A percentile compares a stretch with the other conserved stretches of the same genome.
phyloP scores from a whole-genome alignment of 2,888 invertebrate genomes.

The Agriopis aurantiaria region DNA sequence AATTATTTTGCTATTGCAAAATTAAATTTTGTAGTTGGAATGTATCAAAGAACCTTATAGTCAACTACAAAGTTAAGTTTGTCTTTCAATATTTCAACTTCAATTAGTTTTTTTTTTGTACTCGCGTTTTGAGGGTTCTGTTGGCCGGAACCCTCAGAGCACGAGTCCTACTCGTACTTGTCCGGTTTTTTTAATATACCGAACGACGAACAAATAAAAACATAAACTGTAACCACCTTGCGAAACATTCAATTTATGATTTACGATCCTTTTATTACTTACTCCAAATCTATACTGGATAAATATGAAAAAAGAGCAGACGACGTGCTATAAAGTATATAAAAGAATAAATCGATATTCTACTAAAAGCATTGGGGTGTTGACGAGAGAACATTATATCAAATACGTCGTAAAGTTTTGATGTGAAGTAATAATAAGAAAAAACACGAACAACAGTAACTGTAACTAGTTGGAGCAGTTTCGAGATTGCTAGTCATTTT shows the following conservation, averaged over 20 bases:
- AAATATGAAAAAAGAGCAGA: conserved; percentile 32
- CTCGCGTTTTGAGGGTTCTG: too few relatives aligned
- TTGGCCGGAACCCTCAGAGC: too few relatives aligned
- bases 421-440: conserved; percentile 40
- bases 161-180: too few relatives aligned
- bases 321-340: conserved; percentile 17
- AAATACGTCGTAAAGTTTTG: conserved; percentile 51
- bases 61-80: too few relatives aligned
- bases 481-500: conserved; percentile 19
- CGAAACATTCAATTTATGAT: conserved; percentile 26
- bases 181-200: too few relatives aligned
- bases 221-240: conserved; percentile 2
- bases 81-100: too few relatives aligned
- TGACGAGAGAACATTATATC: conserved; percentile 46
- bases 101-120: too few relatives aligned
- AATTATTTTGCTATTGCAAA: too few relatives aligned
- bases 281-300: conserved; percentile 32
- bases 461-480: conserved; percentile 19
- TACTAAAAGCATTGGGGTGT: conserved; percentile 59
- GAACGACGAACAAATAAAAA: background rate
- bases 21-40: too few relatives aligned
- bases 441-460: conserved; percentile 14
- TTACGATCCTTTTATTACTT: conserved; percentile 25
- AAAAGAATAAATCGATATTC: conserved; percentile 53
- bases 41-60: too few relatives aligned